phyloP scores from a whole-genome alignment of 1,140 invertebrate species.

The Drosophila kepulauana region DNA sequence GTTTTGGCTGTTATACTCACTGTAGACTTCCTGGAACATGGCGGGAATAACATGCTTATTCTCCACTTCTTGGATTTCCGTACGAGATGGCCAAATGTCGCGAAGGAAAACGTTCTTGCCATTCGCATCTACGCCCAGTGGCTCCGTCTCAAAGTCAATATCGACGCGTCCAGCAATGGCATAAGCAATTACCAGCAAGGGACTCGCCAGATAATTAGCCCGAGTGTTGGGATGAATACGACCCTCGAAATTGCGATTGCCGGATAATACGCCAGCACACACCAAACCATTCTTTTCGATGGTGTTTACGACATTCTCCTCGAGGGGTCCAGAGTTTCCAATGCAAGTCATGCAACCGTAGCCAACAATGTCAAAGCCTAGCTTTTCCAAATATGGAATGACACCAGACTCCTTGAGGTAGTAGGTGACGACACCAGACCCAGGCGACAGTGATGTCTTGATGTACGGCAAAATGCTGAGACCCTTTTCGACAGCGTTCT shows the following conservation, averaged over 20 bases:
- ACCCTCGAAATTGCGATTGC: slow-evolving; percentile 99
- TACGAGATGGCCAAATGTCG: slow-evolving; percentile 98
- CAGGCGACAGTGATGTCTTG: slow-evolving; percentile 98
- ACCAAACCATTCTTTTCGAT: slow-evolving; percentile 98
- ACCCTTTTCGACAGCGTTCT: slow-evolving; percentile 97
- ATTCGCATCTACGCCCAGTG: slow-evolving; percentile 90
- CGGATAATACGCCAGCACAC: slow-evolving; percentile 97
- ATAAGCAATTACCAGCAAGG: slow-evolving; percentile 98
- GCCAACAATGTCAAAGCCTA: slow-evolving; percentile 98
- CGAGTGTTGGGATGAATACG: slow-evolving; percentile 97
- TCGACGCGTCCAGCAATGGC: slow-evolving; percentile 97
- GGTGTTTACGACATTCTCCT: slow-evolving; percentile 95
- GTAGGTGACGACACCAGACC: slow-evolving; percentile 98
- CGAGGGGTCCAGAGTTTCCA: slow-evolving; percentile 97
- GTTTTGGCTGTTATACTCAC: slow-evolving; percentile 52
- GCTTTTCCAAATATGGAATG: slow-evolving; percentile 92
- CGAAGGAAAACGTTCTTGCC: slow-evolving; percentile 92
- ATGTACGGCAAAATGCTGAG: slow-evolving; percentile 96
- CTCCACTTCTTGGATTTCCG: slow-evolving; percentile 96
- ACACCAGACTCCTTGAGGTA: slow-evolving; percentile 95
- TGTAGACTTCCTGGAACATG: slow-evolving; percentile 97
- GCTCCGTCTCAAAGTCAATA: slow-evolving; percentile 97
- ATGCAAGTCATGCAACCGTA: slow-evolving; percentile 99
- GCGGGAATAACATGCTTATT: slow-evolving; percentile 96
- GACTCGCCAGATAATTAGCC: slow-evolving; percentile 98